A percentile compares a stretch with the other conserved stretches of the same genome.
Conservation (phyloP, 2,113 vertebrate species). For the Hystrix brachyura region DNA sequence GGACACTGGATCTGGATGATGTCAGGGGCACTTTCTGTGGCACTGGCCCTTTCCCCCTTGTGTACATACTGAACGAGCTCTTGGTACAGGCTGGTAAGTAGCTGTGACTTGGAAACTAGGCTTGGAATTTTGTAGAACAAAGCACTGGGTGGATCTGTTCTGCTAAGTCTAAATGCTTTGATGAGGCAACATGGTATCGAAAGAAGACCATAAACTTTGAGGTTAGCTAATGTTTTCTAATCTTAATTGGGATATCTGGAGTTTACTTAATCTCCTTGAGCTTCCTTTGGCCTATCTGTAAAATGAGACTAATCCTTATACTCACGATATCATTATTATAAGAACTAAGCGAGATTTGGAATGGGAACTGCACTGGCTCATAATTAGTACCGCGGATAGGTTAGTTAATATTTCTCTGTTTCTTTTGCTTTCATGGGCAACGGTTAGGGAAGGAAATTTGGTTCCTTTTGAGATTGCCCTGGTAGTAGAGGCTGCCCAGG, state of each 20-base stretch:
- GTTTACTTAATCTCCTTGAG: background rate
- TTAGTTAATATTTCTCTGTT: background rate
- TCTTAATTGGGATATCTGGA: background rate
- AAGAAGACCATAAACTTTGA: background rate
- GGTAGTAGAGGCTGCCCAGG: background rate
- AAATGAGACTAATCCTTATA: background rate
- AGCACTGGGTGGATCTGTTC: background rate
- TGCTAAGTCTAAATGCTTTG: background rate
- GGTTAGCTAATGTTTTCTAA: background rate
- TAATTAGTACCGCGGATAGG: background rate
- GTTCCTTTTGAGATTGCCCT: background rate
- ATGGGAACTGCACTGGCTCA: background rate
- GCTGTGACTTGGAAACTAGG: background rate
- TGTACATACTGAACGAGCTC: constrained; percentile 86
- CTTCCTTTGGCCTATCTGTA: background rate
- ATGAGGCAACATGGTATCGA: background rate
- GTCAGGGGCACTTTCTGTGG: constrained; percentile 90
- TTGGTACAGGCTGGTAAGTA: constrained; percentile 84
- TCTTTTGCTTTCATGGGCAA: constrained; percentile 35
- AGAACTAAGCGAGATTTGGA: background rate
- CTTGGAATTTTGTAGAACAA: background rate
- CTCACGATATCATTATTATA: background rate
- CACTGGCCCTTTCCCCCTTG: constrained; percentile 88
- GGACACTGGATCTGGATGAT: constrained; percentile 92
- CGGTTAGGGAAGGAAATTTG: background rate